Base-by-base conservation (phyloP, 2,888 invertebrate species). In the Acrobasis consociella region DNA sequence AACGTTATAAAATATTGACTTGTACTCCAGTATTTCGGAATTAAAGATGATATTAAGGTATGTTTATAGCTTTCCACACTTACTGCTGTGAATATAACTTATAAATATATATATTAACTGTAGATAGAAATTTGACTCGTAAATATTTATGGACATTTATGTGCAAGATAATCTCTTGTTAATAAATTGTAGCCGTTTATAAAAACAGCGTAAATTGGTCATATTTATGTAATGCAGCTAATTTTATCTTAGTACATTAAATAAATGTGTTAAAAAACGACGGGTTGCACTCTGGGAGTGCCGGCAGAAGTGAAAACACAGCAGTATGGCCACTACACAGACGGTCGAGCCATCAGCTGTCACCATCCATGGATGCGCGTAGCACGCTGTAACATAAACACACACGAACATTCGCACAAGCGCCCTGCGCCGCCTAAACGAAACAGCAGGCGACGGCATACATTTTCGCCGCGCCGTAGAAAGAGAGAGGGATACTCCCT, bases 81-180 rank as follows among this genome's bases (percentile, higher is more conserved):
- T 31, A 51, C 39, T 58, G 53, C 55, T 53, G 22, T 53, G 50
- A 58, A 49, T 46, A 64, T 38, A 64, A 64, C 63, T 60, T 62
- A 58, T 38, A 2, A 22, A 2, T 22, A 22, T 2, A 53, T 58
- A 38, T 49, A 16, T 60, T 46, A 46, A 11, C n/a, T 46, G n/a
- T 46, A 46, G 62, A 67, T 65, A 62, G 56, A 49, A 65, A 58
- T 67, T 63, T 60, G 31, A 17, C 2, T 67, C 64, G 64, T 65
- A 17, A 56, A 56, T 56, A 56, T 56, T 42, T 17, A 42, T 56
- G 22, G 16, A 8, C 16, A 17, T 55, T 55, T 39, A 55, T 2
- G 55, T 2, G 15, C 10, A 3, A 16, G 55, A 55, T 55, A 17
- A 55, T 39, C 15, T 16, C 55, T 10, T 15, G 17, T 55, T 15